Evolutionary conservation across 2,888 invertebrate species (phyloP), one percentile per base, ranked within the genome.

Genomic region (Busseola fusca): DNA sequence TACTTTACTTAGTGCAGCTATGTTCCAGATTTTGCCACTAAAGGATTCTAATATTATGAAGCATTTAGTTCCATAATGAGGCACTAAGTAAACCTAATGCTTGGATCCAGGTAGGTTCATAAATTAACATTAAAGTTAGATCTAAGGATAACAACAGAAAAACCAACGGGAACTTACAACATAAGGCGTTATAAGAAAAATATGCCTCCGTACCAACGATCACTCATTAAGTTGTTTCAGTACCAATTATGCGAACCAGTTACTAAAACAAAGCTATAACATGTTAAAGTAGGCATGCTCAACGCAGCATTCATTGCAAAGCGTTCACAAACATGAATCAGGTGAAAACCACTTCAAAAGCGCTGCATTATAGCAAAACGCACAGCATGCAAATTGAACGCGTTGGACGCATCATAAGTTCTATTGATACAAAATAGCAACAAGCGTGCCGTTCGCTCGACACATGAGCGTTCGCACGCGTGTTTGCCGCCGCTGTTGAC

Each of bases 401-500:
- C 66, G 66, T 71, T 62, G 64, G 68, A 83, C 78, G 81, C 85
- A 76, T 79, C 76, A 76, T 82, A 83, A 82, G 74, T 82, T 84
- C 84, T 87, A 87, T 89, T 88, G 84, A 83, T 88, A 87, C 85
- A 86, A 86, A 89, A 86, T 86, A 88, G 88, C 89, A 87, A 85
- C 87, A 86, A 86, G 85, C 86, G 82, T 82, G 83, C 74, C 83
- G 80, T 78, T 78, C 80, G 80, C 90, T 74, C 81, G 76, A 79
- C 91, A 92, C 89, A 89, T 91, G 91, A 90, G 82, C 82, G 84
- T 90, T 92, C 91, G 88, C 92, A 93, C 90, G 92, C 89, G 81
- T 93, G 90, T 93, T 93, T 93, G 88, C 88, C 75, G 84, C 68
- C 87, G 85, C 83, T 93, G 92, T 93, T 93, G 93, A 93, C 92